A percentile compares a stretch with the other conserved stretches of the same genome.
phyloP scores from a whole-genome alignment of 1,140 invertebrate species.

The Sinella curviseta region DNA sequence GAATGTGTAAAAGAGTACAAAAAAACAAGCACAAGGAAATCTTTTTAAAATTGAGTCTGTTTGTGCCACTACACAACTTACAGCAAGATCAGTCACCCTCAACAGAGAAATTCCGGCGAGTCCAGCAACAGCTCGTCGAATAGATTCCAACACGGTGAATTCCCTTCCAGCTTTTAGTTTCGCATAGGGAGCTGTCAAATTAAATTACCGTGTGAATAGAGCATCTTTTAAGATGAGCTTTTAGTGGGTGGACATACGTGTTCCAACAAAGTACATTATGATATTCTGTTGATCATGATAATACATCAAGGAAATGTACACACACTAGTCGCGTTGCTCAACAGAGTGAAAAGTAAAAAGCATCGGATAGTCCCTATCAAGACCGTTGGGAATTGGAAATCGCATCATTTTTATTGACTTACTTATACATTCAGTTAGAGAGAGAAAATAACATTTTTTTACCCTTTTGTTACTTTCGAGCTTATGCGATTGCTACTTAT shows the following conservation, averaged over 20 bases:
- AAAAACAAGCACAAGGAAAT: neutral
- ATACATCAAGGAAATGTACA: too few relatives aligned
- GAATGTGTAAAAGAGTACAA: neutral
- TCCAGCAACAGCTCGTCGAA: constrained; percentile 53
- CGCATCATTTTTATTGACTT: too few relatives aligned
- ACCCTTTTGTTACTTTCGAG: too few relatives aligned
- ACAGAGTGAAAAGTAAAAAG: neutral
- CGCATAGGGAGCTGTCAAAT: constrained; percentile 40
- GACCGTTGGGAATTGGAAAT: too few relatives aligned
- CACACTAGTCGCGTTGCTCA: too few relatives aligned
- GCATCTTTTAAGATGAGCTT: neutral
- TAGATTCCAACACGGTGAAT: constrained; percentile 51
- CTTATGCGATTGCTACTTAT: too few relatives aligned
- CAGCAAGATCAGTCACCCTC: constrained; percentile 53
- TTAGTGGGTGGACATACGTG: too few relatives aligned
- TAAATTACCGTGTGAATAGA: constrained; percentile 10
- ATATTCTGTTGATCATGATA: too few relatives aligned
- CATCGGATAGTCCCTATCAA: neutral
- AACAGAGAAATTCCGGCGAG: constrained; percentile 54
- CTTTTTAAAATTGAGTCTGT: neutral
- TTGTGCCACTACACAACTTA: constrained; percentile 39
- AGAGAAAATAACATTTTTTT: too few relatives aligned
- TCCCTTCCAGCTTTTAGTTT: constrained; percentile 46
- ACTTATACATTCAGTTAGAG: too few relatives aligned
- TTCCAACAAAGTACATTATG: too few relatives aligned